phyloP scores from a whole-genome alignment of 1,140 invertebrate species.

The Lucilia sericata region DNA sequence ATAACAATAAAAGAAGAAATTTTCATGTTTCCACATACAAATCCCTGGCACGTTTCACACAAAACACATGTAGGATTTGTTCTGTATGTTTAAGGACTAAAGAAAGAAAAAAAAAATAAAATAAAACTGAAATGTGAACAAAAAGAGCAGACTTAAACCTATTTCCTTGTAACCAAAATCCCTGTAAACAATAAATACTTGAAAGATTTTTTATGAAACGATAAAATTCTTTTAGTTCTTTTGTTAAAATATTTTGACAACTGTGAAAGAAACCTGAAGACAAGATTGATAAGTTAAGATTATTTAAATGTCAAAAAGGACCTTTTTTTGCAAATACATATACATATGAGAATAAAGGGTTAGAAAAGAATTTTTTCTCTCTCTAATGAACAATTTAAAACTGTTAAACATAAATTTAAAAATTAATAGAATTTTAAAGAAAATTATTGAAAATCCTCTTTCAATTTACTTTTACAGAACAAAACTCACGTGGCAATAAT shows the following conservation, averaged over 20 bases:
- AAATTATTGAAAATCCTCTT: not conserved
- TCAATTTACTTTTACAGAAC: constrained; percentile 53
- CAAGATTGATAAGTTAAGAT: constrained; percentile 38
- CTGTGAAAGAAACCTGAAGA: constrained; percentile 29
- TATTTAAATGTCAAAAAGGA: constrained; percentile 40
- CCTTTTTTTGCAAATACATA: too few species aligned
- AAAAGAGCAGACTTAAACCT: constrained; percentile 39
- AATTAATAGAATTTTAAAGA: not conserved
- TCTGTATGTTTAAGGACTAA: too few species aligned
- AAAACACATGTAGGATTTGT: constrained; percentile 19
- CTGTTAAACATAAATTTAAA: not conserved
- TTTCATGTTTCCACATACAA: not conserved
- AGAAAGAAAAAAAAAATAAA: too few species aligned
- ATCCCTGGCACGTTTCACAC: constrained; percentile 18
- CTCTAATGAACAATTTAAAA: not conserved
- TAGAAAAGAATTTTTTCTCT: not conserved
- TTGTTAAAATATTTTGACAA: not conserved
- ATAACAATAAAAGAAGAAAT: constrained; percentile 2
- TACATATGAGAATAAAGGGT: not conserved
- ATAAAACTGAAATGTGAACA: not conserved
- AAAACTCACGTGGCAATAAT: constrained; percentile 62
- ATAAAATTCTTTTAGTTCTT: not conserved
- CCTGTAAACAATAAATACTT: constrained; percentile 35
- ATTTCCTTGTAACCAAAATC: constrained; percentile 45
- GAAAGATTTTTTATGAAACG: constrained; percentile 1